Conservation (phyloP, 2,797 vertebrate species). For the Rhinatrema bivittatum region DNA sequence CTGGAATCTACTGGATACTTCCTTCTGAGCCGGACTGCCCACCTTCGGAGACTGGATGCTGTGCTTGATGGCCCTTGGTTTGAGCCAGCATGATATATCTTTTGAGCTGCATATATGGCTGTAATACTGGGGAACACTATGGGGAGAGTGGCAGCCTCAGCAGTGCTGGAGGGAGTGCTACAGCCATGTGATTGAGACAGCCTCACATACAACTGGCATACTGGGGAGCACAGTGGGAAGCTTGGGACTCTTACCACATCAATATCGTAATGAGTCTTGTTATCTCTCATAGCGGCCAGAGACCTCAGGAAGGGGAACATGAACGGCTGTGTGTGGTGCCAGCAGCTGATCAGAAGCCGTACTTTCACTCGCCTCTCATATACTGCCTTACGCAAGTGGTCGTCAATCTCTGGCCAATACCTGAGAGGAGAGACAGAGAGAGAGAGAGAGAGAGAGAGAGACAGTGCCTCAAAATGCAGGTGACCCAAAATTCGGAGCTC, state of each 20-base stretch:
- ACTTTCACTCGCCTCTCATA: constrained; percentile 65
- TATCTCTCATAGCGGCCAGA: constrained; percentile 63
- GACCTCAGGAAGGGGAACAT: constrained; percentile 83
- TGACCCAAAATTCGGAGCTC: no score
- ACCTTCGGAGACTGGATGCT: no score
- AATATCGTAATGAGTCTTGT: constrained; percentile 54
- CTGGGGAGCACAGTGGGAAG: no score
- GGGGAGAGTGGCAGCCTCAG: background rate
- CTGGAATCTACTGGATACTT: no score
- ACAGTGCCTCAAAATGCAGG: no score
- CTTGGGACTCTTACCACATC: constrained; percentile 87
- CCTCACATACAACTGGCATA: no score
- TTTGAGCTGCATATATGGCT: no score
- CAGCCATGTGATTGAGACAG: no score
- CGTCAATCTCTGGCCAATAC: constrained; percentile 82
- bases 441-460: background rate
- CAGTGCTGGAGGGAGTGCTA: background rate
- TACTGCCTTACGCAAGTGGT: constrained; percentile 55
- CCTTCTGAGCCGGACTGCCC: no score
- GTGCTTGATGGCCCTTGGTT: no score
- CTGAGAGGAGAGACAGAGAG: constrained; percentile 38
- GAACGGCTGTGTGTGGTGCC: constrained; percentile 55
- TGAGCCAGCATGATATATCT: no score
- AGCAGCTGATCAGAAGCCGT: constrained; percentile 75
- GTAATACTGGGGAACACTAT: background rate